phyloP scores from a whole-genome alignment of 2,888 invertebrate species.

The Galerucella pusilla region DNA sequence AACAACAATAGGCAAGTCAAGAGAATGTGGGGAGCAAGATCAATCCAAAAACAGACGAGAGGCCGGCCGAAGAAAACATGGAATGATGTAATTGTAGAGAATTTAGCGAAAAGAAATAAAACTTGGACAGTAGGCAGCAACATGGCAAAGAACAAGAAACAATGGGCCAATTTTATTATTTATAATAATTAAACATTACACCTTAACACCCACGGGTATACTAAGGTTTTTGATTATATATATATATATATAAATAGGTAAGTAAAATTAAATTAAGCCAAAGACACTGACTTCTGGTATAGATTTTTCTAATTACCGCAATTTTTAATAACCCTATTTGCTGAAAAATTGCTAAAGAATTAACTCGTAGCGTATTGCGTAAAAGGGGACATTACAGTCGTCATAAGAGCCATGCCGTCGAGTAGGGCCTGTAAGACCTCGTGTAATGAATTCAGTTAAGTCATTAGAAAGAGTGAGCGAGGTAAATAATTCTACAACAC shows the following conservation, averaged over 20 bases:
- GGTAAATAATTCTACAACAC: conserved; percentile 49
- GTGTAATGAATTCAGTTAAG: conserved; percentile 56
- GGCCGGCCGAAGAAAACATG: no score
- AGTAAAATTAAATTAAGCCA: background rate
- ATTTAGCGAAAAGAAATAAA: no score
- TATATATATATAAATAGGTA: background rate
- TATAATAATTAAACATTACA: no score
- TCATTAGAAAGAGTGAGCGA: conserved; percentile 52
- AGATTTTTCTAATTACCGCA: conserved; percentile 17
- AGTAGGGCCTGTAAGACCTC: conserved; percentile 24
- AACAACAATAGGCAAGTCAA: no score
- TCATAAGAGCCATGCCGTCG: conserved; percentile 25
- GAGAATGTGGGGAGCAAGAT: no score
- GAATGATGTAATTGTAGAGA: no score
- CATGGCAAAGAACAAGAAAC: no score
- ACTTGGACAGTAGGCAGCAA: no score
- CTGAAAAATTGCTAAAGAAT: conserved; percentile 33
- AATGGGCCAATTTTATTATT: no score
- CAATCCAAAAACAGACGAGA: no score
- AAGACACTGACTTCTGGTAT: background rate
- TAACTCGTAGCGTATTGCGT: conserved; percentile 20
- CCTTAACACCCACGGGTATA: no score
- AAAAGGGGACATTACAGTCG: conserved; percentile 26
- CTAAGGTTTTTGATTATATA: no score
- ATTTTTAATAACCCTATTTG: conserved; percentile 30